Evolutionary conservation across 2,113 vertebrate species (phyloP), one percentile per base, ranked within the genome.

Genomic region (Hippoglossus stenolepis): DNA sequence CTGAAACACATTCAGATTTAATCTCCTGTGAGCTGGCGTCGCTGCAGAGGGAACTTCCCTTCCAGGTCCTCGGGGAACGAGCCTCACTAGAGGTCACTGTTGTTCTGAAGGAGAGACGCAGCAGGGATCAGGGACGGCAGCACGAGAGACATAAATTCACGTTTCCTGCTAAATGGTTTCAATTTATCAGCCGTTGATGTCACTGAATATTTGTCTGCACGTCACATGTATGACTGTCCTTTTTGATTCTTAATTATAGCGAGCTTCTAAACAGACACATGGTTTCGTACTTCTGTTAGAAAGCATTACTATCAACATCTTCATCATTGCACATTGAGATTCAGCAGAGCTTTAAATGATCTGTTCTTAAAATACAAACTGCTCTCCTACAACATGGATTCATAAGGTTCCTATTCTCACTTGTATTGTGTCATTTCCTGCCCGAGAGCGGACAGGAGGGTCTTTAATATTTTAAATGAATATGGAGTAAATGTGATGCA

Each of bases 71-170:
- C 21, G 40, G 71, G 73, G 59, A 73, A 31, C 73, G 54, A 90
- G 86, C 82, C 88, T 78, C 94, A 94, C 94, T 95, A 95, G 94
- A 93, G 94, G 94, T 94, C 94, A 94, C 92, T 95, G 93, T 94
- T 94, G 94, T 83, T 84, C 76, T 92, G 58, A 67, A 56, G 45
- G 35, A n/a, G 3, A 28, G 2, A 24, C n/a, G 17, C 17, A 28
- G 23, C 10, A 38, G 60, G 53, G 31, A 70, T 61, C 18, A 47
- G 45, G 17, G 47, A 26, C n/a, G 15, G 15, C 17, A 18, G 47
- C 15, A 76, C 23, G 12, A 47, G 28, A 65, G 74, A 4, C 49
- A 65, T 58, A 35, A 35, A 77, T 80, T 13, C 21, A 47, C 35
- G 17, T 21, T 63, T 70, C 35, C 26, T 62, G 15, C 15, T 74